Base-by-base conservation (phyloP, 2,888 invertebrate species). In the Pollenia labialis region DNA sequence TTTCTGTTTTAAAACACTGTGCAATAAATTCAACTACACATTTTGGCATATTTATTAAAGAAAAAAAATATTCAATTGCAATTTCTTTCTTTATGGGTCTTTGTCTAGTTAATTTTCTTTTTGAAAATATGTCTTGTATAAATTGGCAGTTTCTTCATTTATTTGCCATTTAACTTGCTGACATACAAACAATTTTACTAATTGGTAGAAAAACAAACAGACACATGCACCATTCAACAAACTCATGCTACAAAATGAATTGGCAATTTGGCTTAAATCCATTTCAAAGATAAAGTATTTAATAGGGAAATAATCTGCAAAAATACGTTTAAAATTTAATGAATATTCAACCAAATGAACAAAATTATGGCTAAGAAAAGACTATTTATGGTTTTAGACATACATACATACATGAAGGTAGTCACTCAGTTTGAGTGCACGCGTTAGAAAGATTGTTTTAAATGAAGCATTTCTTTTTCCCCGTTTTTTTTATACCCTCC, bases 91-190 rank as follows among this genome's bases (percentile, higher is more conserved):
- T 79, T 76, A 56, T 80, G 64, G 46, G 44, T 50, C 54, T 75
- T 71, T 76, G 69, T 71, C n/a, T 76, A 52, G 54, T 52, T 10
- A 12, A 11, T 58, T 68, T 66, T 44, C 16, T 77, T 46, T 62
- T 66, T 72, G 52, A 72, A 79, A 87, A 77, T 71, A 44, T 81
- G 74, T 81, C 72, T 87, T 48, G 87, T 77, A 81, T 77, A 87
- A 87, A 87, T 87, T 87, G 87, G 87, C 87, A 87, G 83, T 84
- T 86, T 81, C 81, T 82, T 81, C 85, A 85, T 79, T 82, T 69
- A 54, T 66, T 75, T 75, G 75, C 71, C 71, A 79, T 84, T 74
- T 79, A 54, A 60, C 46, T 76, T 40, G 75, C 68, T 82, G 84
- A 85, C 85, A 87, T 62, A 87, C 52, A 87, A 85, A 85, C 85